Evolutionary conservation across 2,113 vertebrate genomes (phyloP), one percentile per base, ranked within the genome.

Genomic region (Clarias gariepinus): DNA sequence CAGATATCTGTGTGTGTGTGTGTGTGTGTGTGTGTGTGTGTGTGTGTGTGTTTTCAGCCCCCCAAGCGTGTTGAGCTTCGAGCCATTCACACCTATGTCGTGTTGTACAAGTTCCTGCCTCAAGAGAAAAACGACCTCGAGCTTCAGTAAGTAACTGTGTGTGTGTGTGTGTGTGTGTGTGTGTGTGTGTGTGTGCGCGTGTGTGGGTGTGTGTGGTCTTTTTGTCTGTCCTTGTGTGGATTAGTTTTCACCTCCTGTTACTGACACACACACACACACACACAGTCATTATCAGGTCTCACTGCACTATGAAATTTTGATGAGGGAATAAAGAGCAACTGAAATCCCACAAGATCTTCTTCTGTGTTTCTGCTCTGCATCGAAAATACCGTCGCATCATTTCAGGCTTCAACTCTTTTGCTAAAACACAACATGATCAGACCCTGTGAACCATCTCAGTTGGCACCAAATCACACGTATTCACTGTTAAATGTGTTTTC

Each of bases 31-130:
- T 89, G 58, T 83, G 85, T 83, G 71, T 83, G 28, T 78, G 41
- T 87, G 84, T 82, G 47, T 69, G 18, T 88, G 13, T 87, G 33
- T 76, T 52, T 52, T 66, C 88, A 88, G 92, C 91, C 85, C 78
- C 91, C 89, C 0, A 91, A 93, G 71, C 91, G 95, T 61, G 95
- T 96, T 28, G 96, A 96, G 7, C 90, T 96, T 88, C 95, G 95
- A 60, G 94, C 96, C 90, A 94, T 98, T 92, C 96, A 97, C 92
- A 96, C 96, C n/a, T 98, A 98, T 0, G 96, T 97, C 1, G 97
- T 96, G 0, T 95, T 98, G 89, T 98, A 97, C 94, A 98, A 97
- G 94, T 98, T 98, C 85, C 91, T 98, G 91, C 97, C 97, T 84
- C 97, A 98, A 88, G 97, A 98, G 92, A 96, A 95, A 88, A 96